Evolutionary conservation across 2,797 vertebrate species (phyloP).

Genomic region (Onychomys leucogaster): DNA sequence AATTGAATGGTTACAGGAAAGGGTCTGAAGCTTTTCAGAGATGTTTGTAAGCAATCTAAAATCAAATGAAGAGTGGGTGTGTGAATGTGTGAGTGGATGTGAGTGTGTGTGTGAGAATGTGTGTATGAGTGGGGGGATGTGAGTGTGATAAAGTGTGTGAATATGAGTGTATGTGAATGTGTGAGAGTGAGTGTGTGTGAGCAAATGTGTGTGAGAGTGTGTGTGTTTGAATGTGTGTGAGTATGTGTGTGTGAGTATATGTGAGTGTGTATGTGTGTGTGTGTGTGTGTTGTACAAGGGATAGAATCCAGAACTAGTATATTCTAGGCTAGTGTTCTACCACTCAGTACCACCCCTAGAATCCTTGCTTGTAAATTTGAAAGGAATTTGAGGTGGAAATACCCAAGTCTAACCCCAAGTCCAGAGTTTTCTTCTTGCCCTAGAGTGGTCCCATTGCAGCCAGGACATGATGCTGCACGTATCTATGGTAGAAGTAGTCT

Average conservation of each 20-base stretch:
- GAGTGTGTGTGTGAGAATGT: background rate
- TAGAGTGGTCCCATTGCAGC: background rate
- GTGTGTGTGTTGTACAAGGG: background rate
- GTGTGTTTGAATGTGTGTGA: background rate
- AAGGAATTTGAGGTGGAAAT: background rate
- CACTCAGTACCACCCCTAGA: too few species aligned
- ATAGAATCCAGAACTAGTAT: background rate
- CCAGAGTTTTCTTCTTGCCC: background rate
- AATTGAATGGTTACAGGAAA: background rate
- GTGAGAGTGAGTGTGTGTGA: too few species aligned
- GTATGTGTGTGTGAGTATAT: background rate
- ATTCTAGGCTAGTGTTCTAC: background rate
- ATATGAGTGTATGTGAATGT: background rate
- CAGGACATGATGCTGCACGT: fast-evolving
- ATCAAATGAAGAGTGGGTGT: background rate
- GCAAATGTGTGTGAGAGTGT: too few species aligned
- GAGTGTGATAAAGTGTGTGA: background rate
- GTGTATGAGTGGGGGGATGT: background rate
- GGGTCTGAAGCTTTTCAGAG: background rate
- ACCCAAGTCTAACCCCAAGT: background rate
- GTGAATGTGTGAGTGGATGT: background rate
- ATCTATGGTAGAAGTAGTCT: background rate
- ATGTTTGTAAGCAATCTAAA: background rate
- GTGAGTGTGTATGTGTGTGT: background rate
- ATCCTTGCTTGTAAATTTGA: background rate